phyloP scores from a whole-genome alignment of 2,113 vertebrate genomes.

The Phyllostomus hastatus region DNA sequence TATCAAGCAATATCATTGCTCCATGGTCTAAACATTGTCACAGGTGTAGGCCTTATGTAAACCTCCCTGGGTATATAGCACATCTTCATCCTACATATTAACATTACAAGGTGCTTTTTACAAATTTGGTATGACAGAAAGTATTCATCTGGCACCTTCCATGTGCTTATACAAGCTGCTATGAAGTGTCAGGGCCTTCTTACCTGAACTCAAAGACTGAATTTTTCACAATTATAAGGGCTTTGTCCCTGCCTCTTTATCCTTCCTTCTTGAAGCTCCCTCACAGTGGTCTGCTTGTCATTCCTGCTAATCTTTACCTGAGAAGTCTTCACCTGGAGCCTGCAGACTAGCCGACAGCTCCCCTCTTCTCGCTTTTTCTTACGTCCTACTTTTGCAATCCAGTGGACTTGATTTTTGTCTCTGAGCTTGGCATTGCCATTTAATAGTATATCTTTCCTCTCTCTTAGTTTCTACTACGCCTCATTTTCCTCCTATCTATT shows the following conservation, averaged over 20 bases:
- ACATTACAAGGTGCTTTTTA: not conserved
- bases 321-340: not conserved
- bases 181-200: not conserved
- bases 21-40: not conserved
- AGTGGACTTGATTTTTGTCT: not conserved
- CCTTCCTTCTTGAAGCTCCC: not conserved
- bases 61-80: not conserved
- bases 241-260: not conserved
- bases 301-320: not conserved
- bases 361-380: not conserved
- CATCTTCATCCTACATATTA: not conserved
- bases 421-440: not conserved
- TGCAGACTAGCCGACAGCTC: not conserved
- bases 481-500: not conserved
- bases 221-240: not conserved
- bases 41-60: not conserved
- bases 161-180: not conserved
- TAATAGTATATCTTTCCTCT: not conserved
- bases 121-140: not conserved
- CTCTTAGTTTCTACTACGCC: not conserved
- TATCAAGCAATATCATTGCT: not conserved
- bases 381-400: not conserved
- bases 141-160: not conserved
- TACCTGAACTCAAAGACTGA: not conserved
- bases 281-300: accelerated